These are phyloP conservation scores for Cataglyphis cursor DNA, from an alignment of 2,888 invertebrate species.

Conservation along the genomic window DNA sequence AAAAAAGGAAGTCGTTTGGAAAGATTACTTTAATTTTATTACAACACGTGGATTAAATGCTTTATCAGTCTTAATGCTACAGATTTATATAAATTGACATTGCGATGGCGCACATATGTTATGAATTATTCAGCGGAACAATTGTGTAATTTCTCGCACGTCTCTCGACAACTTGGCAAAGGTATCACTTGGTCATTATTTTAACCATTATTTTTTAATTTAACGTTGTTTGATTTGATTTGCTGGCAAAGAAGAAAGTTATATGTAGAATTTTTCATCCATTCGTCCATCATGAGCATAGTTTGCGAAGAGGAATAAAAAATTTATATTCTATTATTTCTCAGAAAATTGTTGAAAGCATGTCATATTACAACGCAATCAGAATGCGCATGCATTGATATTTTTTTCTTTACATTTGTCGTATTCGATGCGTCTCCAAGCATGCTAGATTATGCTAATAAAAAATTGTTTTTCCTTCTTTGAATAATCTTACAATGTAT, in stretches of 20 bases:
- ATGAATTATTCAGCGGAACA: neutral
- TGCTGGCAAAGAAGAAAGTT: neutral
- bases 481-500: neutral
- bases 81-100: neutral
- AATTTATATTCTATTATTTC: slow-evolving; percentile 29
- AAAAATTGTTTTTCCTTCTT: slow-evolving; percentile 21
- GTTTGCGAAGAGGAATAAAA: neutral
- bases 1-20: neutral
- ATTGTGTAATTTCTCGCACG: neutral
- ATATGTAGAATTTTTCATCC: neutral
- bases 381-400: slow-evolving; percentile 8
- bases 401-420: neutral
- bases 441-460: slow-evolving; percentile 16
- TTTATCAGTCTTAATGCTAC: neutral
- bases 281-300: neutral
- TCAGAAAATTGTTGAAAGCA: neutral
- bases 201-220: neutral
- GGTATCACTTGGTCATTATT: neutral
- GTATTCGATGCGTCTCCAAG: neutral
- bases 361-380: slow-evolving; percentile 3
- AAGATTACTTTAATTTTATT: neutral
- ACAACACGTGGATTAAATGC: neutral
- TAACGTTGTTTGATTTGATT: neutral
- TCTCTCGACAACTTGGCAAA: neutral
- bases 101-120: neutral